Percentiles rank a stretch among this genome's conserved stretches.
Conservation (phyloP, 2,113 vertebrate genomes). For the Archilochus colubris region DNA sequence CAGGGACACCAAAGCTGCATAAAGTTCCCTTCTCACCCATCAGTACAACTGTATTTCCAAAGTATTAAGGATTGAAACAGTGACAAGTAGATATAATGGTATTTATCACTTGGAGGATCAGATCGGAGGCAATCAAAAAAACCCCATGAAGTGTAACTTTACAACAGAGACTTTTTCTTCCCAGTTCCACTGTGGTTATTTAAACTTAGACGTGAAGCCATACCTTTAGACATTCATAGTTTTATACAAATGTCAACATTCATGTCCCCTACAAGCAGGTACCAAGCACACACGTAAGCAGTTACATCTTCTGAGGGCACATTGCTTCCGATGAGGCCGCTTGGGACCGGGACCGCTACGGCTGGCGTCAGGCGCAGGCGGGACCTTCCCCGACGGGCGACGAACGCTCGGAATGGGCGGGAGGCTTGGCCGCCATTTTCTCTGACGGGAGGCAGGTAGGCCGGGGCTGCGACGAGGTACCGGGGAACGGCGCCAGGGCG, state of each 20-base stretch:
- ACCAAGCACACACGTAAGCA: fast-evolving
- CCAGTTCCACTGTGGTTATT: neutral
- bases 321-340: neutral
- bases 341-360: neutral
- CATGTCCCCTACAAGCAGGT: neutral
- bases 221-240: neutral
- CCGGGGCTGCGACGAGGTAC: neutral
- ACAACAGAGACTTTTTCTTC: neutral
- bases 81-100: neutral
- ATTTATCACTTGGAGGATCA: neutral
- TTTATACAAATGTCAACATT: neutral
- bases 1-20: fast-evolving
- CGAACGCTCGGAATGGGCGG: fast-evolving
- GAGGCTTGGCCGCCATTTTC: neutral
- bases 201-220: neutral
- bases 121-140: neutral
- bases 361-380: neutral
- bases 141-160: fast-evolving
- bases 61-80: neutral
- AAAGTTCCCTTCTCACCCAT: neutral
- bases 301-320: neutral
- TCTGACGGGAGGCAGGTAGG: neutral
- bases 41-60: neutral
- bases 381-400: neutral
- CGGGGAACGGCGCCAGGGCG: neutral